Base-by-base conservation (phyloP, 2,113 vertebrate species). In the Brachyhypopomus gauderio region DNA sequence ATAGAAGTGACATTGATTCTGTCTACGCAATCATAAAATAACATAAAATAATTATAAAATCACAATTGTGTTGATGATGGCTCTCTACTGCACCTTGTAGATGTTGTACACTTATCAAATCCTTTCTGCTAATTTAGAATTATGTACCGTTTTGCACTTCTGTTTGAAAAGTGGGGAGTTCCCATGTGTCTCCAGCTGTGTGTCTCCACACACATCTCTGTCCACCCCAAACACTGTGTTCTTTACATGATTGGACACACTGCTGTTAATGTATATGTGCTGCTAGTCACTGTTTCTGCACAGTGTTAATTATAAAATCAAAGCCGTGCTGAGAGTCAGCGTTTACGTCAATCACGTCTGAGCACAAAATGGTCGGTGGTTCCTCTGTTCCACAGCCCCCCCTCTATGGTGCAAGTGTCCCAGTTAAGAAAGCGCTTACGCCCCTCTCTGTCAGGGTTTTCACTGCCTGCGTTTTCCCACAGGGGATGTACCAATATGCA, bases 401-500 rank as follows among this genome's bases (percentile, higher is more conserved):
- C 89, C 89, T 84, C 88, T 92, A 90, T 88, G 4, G 82, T 82
- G 67, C 90, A 90, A 91, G 88, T 92, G 93, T 91, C 93, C 93
- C 93, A 94, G 93, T 93, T 94, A 93, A 92, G 90, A 93, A 93
- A 93, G 90, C 89, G 87, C 92, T 92, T 93, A 92, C 92, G 92
- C 92, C 92, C 92, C 89, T 89, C 89, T 90, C 90, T 91, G 90
- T 91, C 90, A 92, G 90, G 91, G 91, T 89, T 92, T 91, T 80
- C 77, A 88, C 89, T 89, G 93, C 77, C 58, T 89, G 89, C 87
- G 89, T 91, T 91, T 91, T 94, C 93, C 93, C 93, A 94, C 90
- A 91, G 92, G 93, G 93, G 91, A 94, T 93, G 93, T 94, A 93
- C 92, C 92, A 92, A 94, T 93, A 93, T 90, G 90, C 93, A 92